Conservation (phyloP, 2,797 vertebrate genomes). For the Danio aesculapii region DNA sequence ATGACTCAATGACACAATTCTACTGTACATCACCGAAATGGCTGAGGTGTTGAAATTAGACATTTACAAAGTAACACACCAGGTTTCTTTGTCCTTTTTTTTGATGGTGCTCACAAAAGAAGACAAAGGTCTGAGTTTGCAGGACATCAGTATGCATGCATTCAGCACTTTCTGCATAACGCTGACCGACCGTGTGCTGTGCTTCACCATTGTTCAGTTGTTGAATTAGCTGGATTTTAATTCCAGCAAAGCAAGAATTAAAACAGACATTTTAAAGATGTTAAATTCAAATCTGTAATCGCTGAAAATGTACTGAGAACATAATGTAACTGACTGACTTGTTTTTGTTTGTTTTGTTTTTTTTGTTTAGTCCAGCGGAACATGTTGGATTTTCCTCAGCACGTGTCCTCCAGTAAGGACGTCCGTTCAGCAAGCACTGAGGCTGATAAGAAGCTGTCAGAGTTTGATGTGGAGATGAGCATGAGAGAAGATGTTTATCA, state of each 20-base stretch:
- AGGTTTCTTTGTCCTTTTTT: constrained; percentile 25
- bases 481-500: constrained; percentile 96
- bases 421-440: constrained; percentile 89
- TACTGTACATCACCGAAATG: background rate
- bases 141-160: constrained; percentile 60
- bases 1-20: too few species aligned
- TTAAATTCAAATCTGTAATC: background rate
- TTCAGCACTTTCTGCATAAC: constrained; percentile 77
- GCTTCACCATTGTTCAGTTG: constrained; percentile 57
- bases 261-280: background rate
- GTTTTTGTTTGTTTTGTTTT: too few species aligned
- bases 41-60: background rate
- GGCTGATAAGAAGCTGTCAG: constrained; percentile 92
- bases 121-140: constrained; percentile 65
- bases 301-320: background rate
- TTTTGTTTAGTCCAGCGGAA: constrained; percentile 86
- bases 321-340: background rate
- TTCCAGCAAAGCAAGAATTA: background rate
- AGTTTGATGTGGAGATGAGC: constrained; percentile 98
- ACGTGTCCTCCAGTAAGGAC: constrained; percentile 89
- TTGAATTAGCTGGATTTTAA: constrained; percentile 6
- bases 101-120: constrained; percentile 61
- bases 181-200: constrained; percentile 63
- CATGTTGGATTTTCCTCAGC: constrained; percentile 95
- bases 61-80: constrained; percentile 1